A percentile compares a stretch with the other conserved stretches of the same genome.
These are phyloP conservation scores for Psococerastis gibbosa DNA, from an alignment of 2,888 invertebrate genomes.

Conservation along the genomic window DNA sequence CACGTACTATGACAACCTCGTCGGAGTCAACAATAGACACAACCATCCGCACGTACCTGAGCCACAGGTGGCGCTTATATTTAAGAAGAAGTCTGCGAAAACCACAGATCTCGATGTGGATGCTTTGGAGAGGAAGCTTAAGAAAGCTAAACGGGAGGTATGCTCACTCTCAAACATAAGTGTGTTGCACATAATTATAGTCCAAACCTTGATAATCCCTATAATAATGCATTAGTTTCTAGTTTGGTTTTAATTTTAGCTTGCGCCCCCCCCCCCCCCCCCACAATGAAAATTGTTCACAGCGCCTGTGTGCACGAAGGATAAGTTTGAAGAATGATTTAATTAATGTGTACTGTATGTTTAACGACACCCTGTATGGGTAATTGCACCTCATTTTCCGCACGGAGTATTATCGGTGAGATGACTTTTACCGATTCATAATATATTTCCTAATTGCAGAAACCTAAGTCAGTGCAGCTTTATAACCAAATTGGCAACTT, in stretches of 20 bases:
- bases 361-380: too few species aligned
- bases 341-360: too few species aligned
- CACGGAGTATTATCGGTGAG: not conserved
- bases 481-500: slow-evolving; percentile 86
- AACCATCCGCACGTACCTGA: slow-evolving; percentile 71
- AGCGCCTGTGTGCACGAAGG: too few species aligned
- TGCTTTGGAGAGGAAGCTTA: slow-evolving; percentile 49
- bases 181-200: not conserved
- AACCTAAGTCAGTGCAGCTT: slow-evolving; percentile 63
- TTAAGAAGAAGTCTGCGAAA: slow-evolving; percentile 40
- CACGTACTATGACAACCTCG: slow-evolving; percentile 74
- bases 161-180: slow-evolving; percentile 12
- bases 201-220: not conserved
- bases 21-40: slow-evolving; percentile 65
- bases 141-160: slow-evolving; percentile 57
- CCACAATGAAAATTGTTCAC: too few species aligned
- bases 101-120: slow-evolving; percentile 53
- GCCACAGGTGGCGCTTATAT: slow-evolving; percentile 60
- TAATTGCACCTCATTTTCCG: not conserved
- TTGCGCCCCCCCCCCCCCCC: too few species aligned
- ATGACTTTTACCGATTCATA: not conserved
- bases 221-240: too few species aligned
- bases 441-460: slow-evolving; percentile 25
- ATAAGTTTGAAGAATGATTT: too few species aligned
- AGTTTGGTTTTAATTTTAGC: too few species aligned